Conservation (phyloP, 2,797 vertebrate species). For the Manis pentadactyla region DNA sequence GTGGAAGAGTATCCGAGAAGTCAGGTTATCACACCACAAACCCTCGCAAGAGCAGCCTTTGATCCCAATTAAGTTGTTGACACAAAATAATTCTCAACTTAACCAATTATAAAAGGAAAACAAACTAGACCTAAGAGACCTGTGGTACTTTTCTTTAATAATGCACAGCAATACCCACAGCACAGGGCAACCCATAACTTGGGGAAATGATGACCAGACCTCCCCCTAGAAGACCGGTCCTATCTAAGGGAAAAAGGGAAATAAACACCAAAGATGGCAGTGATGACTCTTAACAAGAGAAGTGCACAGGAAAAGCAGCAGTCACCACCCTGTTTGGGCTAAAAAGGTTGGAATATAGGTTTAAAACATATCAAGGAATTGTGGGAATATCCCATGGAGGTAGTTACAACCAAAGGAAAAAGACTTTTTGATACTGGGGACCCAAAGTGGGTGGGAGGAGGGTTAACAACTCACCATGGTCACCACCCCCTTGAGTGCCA, state of each 20-base stretch:
- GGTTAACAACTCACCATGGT: conserved; percentile 14
- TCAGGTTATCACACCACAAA: not conserved
- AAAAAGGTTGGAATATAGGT: not conserved
- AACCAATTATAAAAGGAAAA: conserved; percentile 76
- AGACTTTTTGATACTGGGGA: not conserved
- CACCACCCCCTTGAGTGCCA: not conserved
- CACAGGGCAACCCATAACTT: not conserved
- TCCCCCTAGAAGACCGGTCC: not conserved
- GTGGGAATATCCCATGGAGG: not conserved
- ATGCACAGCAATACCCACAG: conserved; percentile 56
- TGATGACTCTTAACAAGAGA: not conserved
- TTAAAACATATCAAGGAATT: not conserved
- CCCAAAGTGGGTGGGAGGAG: not conserved
- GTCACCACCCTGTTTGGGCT: not conserved
- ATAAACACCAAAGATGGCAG: not conserved
- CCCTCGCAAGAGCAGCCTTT: conserved; percentile 26
- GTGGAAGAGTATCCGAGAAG: not conserved
- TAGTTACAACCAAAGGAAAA: conserved; percentile 28
- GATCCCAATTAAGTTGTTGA: conserved; percentile 73
- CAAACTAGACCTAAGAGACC: conserved; percentile 67
- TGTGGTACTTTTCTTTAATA: conserved; percentile 33
- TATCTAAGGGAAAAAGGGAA: conserved; percentile 46
- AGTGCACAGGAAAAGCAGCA: not conserved
- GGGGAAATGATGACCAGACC: not conserved
- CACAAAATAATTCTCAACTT: conserved; percentile 67